These are phyloP conservation scores for Narcine bancroftii DNA, from an alignment of 2,113 vertebrate genomes.

Conservation along the genomic window DNA sequence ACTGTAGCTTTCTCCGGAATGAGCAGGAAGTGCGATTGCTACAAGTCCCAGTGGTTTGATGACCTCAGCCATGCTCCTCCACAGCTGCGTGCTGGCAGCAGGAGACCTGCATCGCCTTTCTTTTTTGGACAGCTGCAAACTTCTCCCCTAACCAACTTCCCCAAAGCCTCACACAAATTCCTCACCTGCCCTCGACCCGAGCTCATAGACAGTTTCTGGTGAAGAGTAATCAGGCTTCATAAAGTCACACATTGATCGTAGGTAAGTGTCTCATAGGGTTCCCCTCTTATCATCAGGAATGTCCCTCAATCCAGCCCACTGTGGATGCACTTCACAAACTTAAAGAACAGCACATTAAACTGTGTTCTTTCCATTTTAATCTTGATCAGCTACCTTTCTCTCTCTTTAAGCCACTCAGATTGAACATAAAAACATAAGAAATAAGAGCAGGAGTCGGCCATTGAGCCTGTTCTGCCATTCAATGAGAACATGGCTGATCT, in stretches of 20 bases:
- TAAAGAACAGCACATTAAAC: too few species aligned
- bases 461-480: too few species aligned
- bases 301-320: not conserved
- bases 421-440: too few species aligned
- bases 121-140: not conserved
- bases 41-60: not conserved
- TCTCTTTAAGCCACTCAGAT: not conserved
- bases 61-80: not conserved
- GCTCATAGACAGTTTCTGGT: not conserved
- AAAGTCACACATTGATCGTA: not conserved
- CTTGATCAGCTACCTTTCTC: not conserved
- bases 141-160: not conserved
- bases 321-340: too few species aligned
- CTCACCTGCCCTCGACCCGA: not conserved
- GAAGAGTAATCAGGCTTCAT: not conserved
- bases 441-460: too few species aligned
- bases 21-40: not conserved
- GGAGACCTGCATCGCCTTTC: too few species aligned
- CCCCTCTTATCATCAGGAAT: too few species aligned
- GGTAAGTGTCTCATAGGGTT: not conserved
- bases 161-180: not conserved
- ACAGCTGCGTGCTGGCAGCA: not conserved
- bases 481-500: too few species aligned
- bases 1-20: not conserved
- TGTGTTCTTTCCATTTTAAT: not conserved